These are phyloP conservation scores for Meloidogyne hapla DNA, from an alignment of 1,140 invertebrate species.

Conservation along the genomic window DNA sequence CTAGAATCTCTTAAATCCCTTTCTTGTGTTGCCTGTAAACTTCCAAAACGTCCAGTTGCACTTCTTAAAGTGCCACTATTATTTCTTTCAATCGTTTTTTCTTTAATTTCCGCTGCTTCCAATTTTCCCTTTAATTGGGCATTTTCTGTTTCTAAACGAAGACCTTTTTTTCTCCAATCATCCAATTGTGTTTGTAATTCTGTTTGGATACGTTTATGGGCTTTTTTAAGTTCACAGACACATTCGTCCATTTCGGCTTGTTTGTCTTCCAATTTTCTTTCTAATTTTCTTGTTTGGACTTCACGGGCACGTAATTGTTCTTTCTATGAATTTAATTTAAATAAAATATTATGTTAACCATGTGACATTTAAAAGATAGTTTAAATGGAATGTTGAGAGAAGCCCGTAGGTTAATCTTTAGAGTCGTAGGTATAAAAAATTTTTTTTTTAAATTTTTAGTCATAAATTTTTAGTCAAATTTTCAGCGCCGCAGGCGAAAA, in stretches of 20 bases:
- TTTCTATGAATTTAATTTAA: conserved; percentile 40
- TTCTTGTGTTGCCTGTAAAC: not conserved
- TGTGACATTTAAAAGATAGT: not conserved
- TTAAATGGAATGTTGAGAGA: too few species aligned
- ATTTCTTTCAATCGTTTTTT: not conserved
- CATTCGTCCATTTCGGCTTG: conserved; percentile 57
- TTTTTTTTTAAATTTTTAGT: too few species aligned
- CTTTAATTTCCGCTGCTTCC: conserved; percentile 25
- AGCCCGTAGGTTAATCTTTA: too few species aligned
- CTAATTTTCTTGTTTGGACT: conserved; percentile 45
- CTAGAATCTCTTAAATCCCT: conserved; percentile 30
- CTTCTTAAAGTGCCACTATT: not conserved
- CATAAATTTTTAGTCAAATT: too few species aligned
- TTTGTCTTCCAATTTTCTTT: conserved; percentile 56
- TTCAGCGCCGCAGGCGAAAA: too few species aligned
- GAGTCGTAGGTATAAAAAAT: too few species aligned
- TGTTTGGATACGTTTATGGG: conserved; percentile 47
- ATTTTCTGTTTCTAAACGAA: conserved; percentile 53
- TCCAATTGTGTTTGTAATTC: conserved; percentile 53
- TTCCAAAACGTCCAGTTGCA: not conserved
- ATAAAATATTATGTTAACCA: conserved; percentile 21
- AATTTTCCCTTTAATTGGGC: conserved; percentile 41
- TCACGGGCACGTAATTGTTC: conserved; percentile 51
- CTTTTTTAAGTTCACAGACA: conserved; percentile 50
- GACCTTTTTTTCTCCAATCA: conserved; percentile 47